Evolutionary conservation across 2,888 invertebrate genomes (phyloP).

Genomic region (Napeogenes inachia): DNA sequence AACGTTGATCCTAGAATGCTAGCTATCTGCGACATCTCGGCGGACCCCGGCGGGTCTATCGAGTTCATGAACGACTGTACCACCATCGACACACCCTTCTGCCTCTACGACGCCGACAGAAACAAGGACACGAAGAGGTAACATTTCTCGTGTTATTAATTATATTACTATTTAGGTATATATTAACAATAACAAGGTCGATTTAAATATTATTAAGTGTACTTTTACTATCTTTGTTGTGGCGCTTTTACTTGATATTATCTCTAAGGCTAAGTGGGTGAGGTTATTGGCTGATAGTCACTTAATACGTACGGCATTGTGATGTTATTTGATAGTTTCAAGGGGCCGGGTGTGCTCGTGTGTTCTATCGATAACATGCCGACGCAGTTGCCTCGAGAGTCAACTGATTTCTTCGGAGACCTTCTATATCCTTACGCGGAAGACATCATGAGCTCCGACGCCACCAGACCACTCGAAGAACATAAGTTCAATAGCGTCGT

Average conservation of each 20-base stretch:
- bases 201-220: too few relatives aligned
- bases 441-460: slow-evolving; percentile 92
- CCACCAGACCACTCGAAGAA: slow-evolving; percentile 85
- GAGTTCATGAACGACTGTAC: slow-evolving; percentile 99
- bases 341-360: slow-evolving; percentile 97
- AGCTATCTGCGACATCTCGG: slow-evolving; percentile 98
- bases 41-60: slow-evolving; percentile 98
- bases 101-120: slow-evolving; percentile 98
- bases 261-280: neutral
- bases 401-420: slow-evolving; percentile 98
- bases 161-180: too few relatives aligned
- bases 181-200: neutral
- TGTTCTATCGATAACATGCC: slow-evolving; percentile 99
- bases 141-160: too few relatives aligned
- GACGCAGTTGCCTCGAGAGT: slow-evolving; percentile 97
- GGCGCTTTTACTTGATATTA: neutral
- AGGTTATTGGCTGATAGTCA: slow-evolving; percentile 12
- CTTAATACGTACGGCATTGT: neutral
- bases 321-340: slow-evolving; percentile 80
- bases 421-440: slow-evolving; percentile 91
- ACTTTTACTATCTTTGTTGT: too few relatives aligned
- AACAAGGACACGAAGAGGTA: slow-evolving; percentile 96
- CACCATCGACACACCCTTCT: slow-evolving; percentile 99
- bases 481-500: slow-evolving; percentile 86
- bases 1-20: slow-evolving; percentile 80